Conservation (phyloP, 2,888 invertebrate genomes). For the Agrochola lychnidis region DNA sequence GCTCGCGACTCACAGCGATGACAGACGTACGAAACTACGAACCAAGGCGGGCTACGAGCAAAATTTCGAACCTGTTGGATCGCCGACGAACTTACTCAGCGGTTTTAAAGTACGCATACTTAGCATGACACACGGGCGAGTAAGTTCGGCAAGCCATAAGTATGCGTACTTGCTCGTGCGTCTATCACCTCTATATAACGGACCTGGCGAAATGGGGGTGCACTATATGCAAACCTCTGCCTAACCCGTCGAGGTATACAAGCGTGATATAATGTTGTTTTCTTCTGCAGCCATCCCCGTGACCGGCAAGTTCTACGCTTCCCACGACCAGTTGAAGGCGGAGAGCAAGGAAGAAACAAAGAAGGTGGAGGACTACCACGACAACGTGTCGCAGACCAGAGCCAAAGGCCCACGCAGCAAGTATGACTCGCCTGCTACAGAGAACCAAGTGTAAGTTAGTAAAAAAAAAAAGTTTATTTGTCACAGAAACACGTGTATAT, state of each 20-base stretch:
- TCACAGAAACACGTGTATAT: no score
- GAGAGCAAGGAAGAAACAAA: conserved; percentile 77
- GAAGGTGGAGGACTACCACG: conserved; percentile 79
- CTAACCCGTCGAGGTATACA: background rate
- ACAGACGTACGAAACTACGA: no score
- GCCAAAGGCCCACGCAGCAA: conserved; percentile 85
- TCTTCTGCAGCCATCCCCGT: conserved; percentile 80
- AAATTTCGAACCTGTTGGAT: no score
- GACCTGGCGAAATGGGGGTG: background rate
- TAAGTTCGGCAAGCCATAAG: no score
- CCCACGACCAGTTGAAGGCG: conserved; percentile 79
- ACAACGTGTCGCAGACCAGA: conserved; percentile 83
- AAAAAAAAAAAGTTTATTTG: no score
- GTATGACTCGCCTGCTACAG: conserved; percentile 79
- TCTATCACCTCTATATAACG: no score
- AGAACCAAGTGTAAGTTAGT: conserved; percentile 79
- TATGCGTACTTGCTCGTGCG: no score
- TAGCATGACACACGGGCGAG: no score
- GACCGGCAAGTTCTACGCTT: conserved; percentile 85
- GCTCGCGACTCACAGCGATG: no score
- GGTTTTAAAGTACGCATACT: no score
- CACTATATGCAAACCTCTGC: background rate
- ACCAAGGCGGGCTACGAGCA: no score
- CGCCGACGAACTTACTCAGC: no score
- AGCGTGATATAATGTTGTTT: background rate